Conservation (phyloP, 2,797 vertebrate species). For the Sebastiscus albofasciatus region DNA sequence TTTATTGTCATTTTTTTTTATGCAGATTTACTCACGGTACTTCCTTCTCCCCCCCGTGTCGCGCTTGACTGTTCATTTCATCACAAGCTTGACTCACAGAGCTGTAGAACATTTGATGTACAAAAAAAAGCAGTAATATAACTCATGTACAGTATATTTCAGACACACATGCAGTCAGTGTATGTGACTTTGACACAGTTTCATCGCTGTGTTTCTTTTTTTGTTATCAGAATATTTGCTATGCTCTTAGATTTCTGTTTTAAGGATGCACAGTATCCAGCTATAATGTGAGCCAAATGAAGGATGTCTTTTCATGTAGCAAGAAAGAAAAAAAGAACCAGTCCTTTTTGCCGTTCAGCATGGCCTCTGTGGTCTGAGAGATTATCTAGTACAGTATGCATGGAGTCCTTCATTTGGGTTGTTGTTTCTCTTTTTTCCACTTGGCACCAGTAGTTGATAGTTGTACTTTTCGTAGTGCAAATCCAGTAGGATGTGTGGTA, state of each 20-base stretch:
- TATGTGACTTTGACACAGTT: constrained; percentile 51
- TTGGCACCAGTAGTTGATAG: constrained; percentile 45
- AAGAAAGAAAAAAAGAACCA: constrained; percentile 47
- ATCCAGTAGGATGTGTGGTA: constrained; percentile 45
- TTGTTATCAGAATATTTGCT: constrained; percentile 46
- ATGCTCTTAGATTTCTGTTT: constrained; percentile 62
- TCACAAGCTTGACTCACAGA: constrained; percentile 70
- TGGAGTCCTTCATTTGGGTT: constrained; percentile 66
- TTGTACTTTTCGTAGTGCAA: constrained; percentile 57
- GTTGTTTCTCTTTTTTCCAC: constrained; percentile 31
- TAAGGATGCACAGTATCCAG: constrained; percentile 66
- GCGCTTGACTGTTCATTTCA: constrained; percentile 67
- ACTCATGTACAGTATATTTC: constrained; percentile 68
- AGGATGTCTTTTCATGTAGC: constrained; percentile 81
- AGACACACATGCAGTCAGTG: constrained; percentile 61
- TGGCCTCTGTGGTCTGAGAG: constrained; percentile 66
- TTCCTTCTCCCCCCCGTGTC: constrained; percentile 29
- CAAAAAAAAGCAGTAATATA: constrained; percentile 65
- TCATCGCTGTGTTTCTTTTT: constrained; percentile 41
- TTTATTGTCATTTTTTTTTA: constrained; percentile 39
- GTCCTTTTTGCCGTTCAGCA: constrained; percentile 61
- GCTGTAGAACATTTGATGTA: constrained; percentile 71
- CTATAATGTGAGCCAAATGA: constrained; percentile 78
- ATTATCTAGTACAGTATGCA: constrained; percentile 61
- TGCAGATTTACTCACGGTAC: constrained; percentile 59